Evolutionary conservation across 2,797 vertebrate species (phyloP), one percentile per base, ranked within the genome.

Genomic region (Vireo griseus): DNA sequence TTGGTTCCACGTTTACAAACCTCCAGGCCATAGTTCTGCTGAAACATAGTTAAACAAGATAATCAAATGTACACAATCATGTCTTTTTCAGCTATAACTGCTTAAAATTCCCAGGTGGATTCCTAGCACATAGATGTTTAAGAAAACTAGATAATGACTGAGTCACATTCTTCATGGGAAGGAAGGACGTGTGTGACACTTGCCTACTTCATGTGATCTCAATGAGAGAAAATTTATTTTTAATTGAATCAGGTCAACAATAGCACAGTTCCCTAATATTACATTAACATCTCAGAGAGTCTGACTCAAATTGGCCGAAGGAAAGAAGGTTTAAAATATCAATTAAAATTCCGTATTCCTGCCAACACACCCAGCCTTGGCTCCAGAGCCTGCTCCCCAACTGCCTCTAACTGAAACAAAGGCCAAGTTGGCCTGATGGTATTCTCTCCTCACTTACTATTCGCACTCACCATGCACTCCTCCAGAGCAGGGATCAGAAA

Each of bases 241-340:
- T 78, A 86, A 78, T 86, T 58, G 71, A 44, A 90, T 86, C 48
- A 50, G 48, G 59, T 76, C 79, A 86, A 91, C 82, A 92, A 91
- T 48, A 78, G 37, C 69, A 84, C 61, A 48, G 62, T 90, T 95
- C 54, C 72, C 66, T 88, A 94, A 94, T 81, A 86, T 51, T 82
- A 92, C 44, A 91, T 86, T 92, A 91, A 81, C 58, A 67, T 90
- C 73, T 88, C 72, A 75, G 68, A 81, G 68, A 91, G 50, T 47
- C 68, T 76, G 37, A 48, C 21, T 73, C 62, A 94, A 96, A 92
- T 13, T 91, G 73, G 24, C 52, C 73, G 90, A 78, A 94, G 86
- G 73, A 94, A 88, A 67, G 52, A 93, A 93, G 76, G 92, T 94
- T 94, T 96, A 94, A 96, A 96, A 88, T 96, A 83, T 95, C 92